These are phyloP conservation scores for Machimus rusticus DNA, from an alignment of 2,888 invertebrate species.

Conservation along the genomic window DNA sequence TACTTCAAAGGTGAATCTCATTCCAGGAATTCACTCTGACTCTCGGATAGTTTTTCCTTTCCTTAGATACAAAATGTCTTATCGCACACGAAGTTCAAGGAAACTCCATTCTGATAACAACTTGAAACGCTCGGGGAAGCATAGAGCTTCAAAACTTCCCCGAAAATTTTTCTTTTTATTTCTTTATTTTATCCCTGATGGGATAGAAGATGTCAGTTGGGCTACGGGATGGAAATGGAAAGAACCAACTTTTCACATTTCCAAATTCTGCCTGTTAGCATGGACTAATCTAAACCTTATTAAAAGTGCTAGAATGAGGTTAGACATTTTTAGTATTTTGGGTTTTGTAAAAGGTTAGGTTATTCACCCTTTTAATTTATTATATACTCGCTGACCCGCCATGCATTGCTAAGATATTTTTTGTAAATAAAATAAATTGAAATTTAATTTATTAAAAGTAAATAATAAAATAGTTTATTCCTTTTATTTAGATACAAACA, in stretches of 20 bases:
- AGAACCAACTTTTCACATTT: background rate
- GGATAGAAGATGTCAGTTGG: background rate
- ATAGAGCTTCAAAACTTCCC: background rate
- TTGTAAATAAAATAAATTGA: too few species aligned
- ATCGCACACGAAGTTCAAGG: background rate
- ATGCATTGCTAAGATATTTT: too few species aligned
- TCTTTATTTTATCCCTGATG: background rate
- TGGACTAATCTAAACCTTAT: background rate
- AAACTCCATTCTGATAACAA: background rate
- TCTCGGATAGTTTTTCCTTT: slow-evolving; percentile 14
- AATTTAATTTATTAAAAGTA: too few species aligned
- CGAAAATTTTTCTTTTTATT: background rate
- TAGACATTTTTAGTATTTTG: background rate
- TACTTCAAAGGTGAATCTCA: background rate
- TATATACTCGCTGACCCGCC: too few species aligned
- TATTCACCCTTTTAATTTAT: too few species aligned
- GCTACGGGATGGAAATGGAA: background rate
- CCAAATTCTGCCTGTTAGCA: background rate
- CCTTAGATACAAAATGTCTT: background rate
- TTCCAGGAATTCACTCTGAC: background rate
- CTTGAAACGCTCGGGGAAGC: background rate
- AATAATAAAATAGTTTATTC: too few species aligned
- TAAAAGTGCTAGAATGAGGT: background rate
- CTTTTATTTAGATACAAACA: too few species aligned
- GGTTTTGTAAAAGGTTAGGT: background rate